Conservation (phyloP, 92 coral and sea anemone genomes). For the Paragorgia papillata region DNA sequence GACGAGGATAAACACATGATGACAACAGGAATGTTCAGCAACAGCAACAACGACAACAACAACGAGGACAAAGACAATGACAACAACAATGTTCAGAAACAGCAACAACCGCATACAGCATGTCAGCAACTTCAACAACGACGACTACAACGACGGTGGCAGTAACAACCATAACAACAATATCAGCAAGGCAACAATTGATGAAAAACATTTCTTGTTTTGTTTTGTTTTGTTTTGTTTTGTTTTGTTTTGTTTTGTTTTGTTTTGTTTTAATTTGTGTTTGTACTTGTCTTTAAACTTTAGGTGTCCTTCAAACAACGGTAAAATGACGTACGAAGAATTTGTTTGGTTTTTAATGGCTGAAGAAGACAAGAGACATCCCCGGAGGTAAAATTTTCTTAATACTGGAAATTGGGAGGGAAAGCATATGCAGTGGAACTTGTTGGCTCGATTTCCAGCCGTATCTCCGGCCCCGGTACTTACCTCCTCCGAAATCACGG, state of each 20-base stretch:
- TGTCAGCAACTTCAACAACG: background rate
- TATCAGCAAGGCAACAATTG: background rate
- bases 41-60: too few relatives aligned
- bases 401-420: background rate
- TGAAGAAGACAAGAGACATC: conserved; percentile 97
- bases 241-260: too few relatives aligned
- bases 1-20: background rate
- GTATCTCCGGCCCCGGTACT: too few relatives aligned
- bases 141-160: background rate
- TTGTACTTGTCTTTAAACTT: background rate
- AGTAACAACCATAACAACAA: background rate
- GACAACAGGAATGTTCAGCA: background rate
- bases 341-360: conserved; percentile 97
- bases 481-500: too few relatives aligned
- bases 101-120: background rate
- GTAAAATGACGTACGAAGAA: conserved; percentile 97
- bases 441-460: too few relatives aligned
- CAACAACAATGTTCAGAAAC: background rate
- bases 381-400: conserved; percentile 71
- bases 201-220: too few relatives aligned
- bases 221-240: too few relatives aligned
- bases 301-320: conserved; percentile 63
- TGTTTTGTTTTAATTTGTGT: too few relatives aligned
- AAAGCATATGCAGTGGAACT: too few relatives aligned
- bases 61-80: background rate